Evolutionary conservation across 2,113 vertebrate species (phyloP), one percentile per base, ranked within the genome.

Genomic region (Coregonus clupeaformis): DNA sequence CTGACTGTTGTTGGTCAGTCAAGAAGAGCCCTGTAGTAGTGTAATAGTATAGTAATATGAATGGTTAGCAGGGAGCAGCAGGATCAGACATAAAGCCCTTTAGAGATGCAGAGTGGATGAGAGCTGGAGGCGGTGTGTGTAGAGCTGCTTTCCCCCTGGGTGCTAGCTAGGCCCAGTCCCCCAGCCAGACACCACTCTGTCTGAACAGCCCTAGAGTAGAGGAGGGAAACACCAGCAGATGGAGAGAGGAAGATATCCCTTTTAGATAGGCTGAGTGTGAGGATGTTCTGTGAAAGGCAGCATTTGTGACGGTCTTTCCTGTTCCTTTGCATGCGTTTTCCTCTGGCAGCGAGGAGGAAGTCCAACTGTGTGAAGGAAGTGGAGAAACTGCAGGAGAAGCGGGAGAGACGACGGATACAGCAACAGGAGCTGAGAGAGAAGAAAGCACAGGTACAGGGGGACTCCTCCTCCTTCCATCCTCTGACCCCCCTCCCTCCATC

Each of bases 331-430:
- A 9, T 22, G 63, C 1, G 63, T 45, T 60, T 5, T 30, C 68
- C 24, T 77, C 47, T 16, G 86, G 73, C 91, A 99, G 98, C 97
- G 45, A 94, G 97, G 84, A 96, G 96, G 93, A 99, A 99, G 94
- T 98, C 98, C 22, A 99, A 98, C 89, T 99, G 98, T 76, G 97
- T 99, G 82, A 99, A 99, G 91, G 98, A 99, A 85, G 97, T 99
- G 84, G 98, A 99, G 92, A 99, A 99, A 86, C 86, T 99, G 67
- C 97, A 99, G 92, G 97, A 99, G 89, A 99, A 99, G 83, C 91
- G 98, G 84, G 97, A 99, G 85, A 94, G 95, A 85, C 93, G 98
- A 68, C 93, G 97, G 80, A 85, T 98, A 60, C 98, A 99, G 78
- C 97, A 99, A 68, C 98, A 99, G 87, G 97, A 99, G 91, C 93